These are phyloP conservation scores for Xenopus borealis DNA, from an alignment of 2,113 vertebrate species.

Conservation along the genomic window DNA sequence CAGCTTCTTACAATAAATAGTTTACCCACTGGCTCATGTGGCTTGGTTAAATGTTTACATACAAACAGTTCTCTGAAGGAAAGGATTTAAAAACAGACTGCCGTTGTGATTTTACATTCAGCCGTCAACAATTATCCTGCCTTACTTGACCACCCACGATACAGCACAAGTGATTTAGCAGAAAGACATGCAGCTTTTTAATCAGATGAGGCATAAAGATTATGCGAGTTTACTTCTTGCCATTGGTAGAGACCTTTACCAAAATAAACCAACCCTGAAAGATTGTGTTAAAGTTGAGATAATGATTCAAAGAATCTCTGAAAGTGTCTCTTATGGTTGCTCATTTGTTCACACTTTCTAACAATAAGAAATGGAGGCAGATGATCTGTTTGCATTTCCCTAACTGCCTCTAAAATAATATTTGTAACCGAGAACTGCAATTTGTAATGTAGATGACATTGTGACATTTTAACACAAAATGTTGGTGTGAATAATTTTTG, in stretches of 20 bases:
- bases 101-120: slow-evolving; percentile 41
- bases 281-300: slow-evolving; percentile 5
- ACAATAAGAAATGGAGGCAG: slow-evolving; percentile 1
- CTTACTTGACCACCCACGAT: slow-evolving; percentile 50
- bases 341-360: neutral
- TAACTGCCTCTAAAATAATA: slow-evolving; percentile 17
- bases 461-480: too few relatives aligned
- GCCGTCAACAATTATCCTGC: slow-evolving; percentile 25
- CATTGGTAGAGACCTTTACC: slow-evolving; percentile 10
- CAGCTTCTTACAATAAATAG: slow-evolving; percentile 20
- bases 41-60: slow-evolving; percentile 43
- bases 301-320: neutral
- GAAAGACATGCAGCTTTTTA: slow-evolving; percentile 22
- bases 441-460: too few relatives aligned
- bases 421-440: neutral
- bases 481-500: too few relatives aligned
- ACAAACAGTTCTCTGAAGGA: slow-evolving; percentile 22
- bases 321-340: slow-evolving; percentile 1
- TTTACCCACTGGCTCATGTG: slow-evolving; percentile 35
- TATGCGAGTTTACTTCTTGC: slow-evolving; percentile 14
- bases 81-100: slow-evolving; percentile 44
- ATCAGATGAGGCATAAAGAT: slow-evolving; percentile 16
- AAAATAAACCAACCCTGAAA: slow-evolving; percentile 41
- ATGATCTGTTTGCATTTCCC: neutral
- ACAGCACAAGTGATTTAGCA: slow-evolving; percentile 25